Percentiles rank a stretch among this genome's conserved stretches.
phyloP scores from a whole-genome alignment of 2,888 invertebrate genomes.

The Acanthopleura granulata region DNA sequence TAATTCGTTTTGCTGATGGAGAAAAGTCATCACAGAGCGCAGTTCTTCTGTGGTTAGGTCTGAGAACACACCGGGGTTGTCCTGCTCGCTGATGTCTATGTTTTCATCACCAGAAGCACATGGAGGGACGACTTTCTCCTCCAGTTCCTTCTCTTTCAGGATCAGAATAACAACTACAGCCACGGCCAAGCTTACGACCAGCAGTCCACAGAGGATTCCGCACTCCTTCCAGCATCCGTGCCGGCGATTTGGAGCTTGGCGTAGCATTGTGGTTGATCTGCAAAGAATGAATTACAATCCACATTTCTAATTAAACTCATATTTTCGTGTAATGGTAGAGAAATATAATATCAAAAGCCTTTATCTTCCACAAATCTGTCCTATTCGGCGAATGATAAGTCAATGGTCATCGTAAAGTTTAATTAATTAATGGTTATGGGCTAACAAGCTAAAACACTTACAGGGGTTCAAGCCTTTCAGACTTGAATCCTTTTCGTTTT shows the following conservation, averaged over 20 bases:
- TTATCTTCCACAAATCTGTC: too few species aligned
- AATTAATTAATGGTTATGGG: too few species aligned
- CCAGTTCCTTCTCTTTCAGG: not conserved
- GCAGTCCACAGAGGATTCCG: not conserved
- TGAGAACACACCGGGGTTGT: not conserved
- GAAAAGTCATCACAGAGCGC: not conserved
- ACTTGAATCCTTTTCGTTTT: too few species aligned
- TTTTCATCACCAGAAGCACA: conserved; percentile 3
- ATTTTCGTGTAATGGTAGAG: too few species aligned
- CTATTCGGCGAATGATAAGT: too few species aligned
- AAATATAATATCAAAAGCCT: too few species aligned
- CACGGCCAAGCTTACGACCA: not conserved
- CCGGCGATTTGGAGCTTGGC: not conserved
- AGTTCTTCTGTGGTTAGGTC: conserved; percentile 8
- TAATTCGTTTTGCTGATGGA: conserved; percentile 4
- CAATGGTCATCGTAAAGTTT: too few species aligned
- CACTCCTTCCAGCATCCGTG: conserved; percentile 18
- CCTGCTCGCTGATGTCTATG: conserved; percentile 3
- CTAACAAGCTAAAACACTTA: too few species aligned
- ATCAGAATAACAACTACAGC: not conserved
- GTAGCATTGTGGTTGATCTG: not conserved
- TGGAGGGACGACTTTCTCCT: not conserved
- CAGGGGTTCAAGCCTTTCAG: too few species aligned
- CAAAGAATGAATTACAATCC: too few species aligned
- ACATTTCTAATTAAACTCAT: too few species aligned